Percentiles rank a stretch among this genome's conserved stretches.
Evolutionary conservation across 1,140 invertebrate species (phyloP).

Genomic region (Cyphomyrmex costatus): DNA sequence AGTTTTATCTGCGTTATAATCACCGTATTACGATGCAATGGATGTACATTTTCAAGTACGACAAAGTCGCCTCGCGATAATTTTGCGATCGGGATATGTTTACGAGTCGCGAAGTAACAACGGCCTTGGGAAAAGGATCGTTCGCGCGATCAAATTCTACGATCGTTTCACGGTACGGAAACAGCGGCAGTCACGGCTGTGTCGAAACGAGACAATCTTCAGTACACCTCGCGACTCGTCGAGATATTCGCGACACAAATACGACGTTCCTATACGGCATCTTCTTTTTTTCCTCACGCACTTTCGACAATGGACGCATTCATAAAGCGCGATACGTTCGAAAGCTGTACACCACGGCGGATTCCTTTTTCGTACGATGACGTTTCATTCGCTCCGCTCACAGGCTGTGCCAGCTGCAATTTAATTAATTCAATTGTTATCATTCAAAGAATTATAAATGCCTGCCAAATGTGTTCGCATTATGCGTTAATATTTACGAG

Average conservation of each 20-base stretch:
- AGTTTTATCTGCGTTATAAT: constrained; percentile 49
- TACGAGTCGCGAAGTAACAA: constrained; percentile 19
- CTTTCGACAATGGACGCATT: constrained; percentile 38
- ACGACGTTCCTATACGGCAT: neutral
- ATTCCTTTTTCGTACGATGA: constrained; percentile 26
- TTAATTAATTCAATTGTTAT: constrained; percentile 47
- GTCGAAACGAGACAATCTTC: neutral
- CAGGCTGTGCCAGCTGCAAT: neutral
- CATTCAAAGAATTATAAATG: constrained; percentile 6
- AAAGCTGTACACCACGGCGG: neutral
- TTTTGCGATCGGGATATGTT: constrained; percentile 24
- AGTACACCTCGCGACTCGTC: neutral
- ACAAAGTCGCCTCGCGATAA: neutral
- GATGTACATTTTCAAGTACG: constrained; percentile 35
- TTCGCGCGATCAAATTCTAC: neutral
- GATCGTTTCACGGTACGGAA: neutral
- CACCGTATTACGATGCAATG: constrained; percentile 3
- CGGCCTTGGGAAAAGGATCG: neutral
- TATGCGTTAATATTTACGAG: neutral
- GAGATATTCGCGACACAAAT: constrained; percentile 33
- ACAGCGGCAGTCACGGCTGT: neutral
- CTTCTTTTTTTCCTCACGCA: neutral
- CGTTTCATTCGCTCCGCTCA: constrained; percentile 1
- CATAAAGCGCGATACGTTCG: constrained; percentile 18
- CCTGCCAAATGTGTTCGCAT: neutral